These are phyloP conservation scores for Drosophila yooni DNA, from an alignment of 2,888 invertebrate species.

Conservation along the genomic window DNA sequence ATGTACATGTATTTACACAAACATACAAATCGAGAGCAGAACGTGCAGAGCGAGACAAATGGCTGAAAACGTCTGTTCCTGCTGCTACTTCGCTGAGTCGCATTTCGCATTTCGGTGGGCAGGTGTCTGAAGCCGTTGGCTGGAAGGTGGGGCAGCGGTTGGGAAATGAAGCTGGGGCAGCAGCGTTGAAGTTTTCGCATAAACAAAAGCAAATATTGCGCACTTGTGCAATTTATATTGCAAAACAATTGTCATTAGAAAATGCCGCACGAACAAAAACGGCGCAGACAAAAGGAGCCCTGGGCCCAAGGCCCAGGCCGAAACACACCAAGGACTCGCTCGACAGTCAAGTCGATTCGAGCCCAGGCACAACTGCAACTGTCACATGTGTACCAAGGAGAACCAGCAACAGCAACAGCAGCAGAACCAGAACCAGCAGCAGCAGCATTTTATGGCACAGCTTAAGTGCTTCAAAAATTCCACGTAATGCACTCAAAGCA, in stretches of 20 bases:
- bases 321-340: constrained; percentile 59
- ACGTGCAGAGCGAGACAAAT: constrained; percentile 79
- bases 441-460: constrained; percentile 80
- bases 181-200: constrained; percentile 73
- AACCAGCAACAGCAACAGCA: constrained; percentile 38
- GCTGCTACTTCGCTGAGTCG: constrained; percentile 48
- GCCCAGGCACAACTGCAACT: constrained; percentile 61
- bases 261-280: constrained; percentile 81
- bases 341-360: constrained; percentile 8
- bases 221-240: constrained; percentile 84
- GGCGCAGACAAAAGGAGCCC: constrained; percentile 70
- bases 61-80: constrained; percentile 64
- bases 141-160: constrained; percentile 8
- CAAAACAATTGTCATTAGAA: constrained; percentile 84
- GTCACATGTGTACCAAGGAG: constrained; percentile 62
- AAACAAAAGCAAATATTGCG: constrained; percentile 83
- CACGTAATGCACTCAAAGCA: constrained; percentile 83
- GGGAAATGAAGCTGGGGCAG: constrained; percentile 17
- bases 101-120: constrained; percentile 70
- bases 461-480: constrained; percentile 82
- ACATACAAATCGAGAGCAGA: constrained; percentile 31
- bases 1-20: constrained; percentile 3
- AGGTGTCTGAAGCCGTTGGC: constrained; percentile 65
- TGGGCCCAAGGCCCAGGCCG: constrained; percentile 33
- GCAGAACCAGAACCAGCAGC: constrained; percentile 30